Conservation (phyloP, 1,140 invertebrate species). For the Heterodera carotae region DNA sequence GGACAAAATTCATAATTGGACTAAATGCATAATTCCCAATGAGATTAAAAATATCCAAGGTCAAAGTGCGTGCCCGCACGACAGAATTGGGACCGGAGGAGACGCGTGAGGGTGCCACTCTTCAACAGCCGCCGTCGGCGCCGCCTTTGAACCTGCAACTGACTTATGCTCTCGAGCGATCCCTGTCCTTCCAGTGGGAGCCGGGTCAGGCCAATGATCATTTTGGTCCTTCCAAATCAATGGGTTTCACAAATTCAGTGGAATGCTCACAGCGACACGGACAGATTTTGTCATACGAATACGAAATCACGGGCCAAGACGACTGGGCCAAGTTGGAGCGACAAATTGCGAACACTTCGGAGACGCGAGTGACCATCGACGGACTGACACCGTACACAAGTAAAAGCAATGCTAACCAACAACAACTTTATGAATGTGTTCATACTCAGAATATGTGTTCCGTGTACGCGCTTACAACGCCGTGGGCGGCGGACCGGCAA, state of each 20-base stretch:
- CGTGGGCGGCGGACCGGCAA: conserved; percentile 64
- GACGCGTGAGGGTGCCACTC: conserved; percentile 60
- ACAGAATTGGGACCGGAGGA: conserved; percentile 65
- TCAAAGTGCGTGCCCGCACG: conserved; percentile 59
- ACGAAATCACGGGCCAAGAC: conserved; percentile 64
- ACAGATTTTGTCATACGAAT: conserved; percentile 64
- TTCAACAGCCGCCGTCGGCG: conserved; percentile 63
- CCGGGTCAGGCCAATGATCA: conserved; percentile 28
- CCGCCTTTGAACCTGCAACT: conserved; percentile 62
- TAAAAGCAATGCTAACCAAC: conserved; percentile 4
- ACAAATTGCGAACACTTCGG: conserved; percentile 65
- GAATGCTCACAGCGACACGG: conserved; percentile 65
- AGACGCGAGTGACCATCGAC: conserved; percentile 62
- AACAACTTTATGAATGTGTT: neutral
- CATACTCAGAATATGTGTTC: conserved; percentile 41
- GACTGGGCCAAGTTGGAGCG: conserved; percentile 65
- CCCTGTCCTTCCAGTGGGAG: conserved; percentile 56
- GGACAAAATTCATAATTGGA: too few relatives aligned
- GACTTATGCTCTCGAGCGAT: conserved; percentile 63
- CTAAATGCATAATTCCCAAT: too few relatives aligned
- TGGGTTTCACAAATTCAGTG: conserved; percentile 26
- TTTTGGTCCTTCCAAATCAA: neutral
- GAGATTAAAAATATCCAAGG: too few relatives aligned
- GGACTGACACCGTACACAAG: conserved; percentile 64
- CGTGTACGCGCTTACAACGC: conserved; percentile 60